These are phyloP conservation scores for Mastacembelus armatus DNA, from an alignment of 2,797 vertebrate genomes.

Conservation along the genomic window DNA sequence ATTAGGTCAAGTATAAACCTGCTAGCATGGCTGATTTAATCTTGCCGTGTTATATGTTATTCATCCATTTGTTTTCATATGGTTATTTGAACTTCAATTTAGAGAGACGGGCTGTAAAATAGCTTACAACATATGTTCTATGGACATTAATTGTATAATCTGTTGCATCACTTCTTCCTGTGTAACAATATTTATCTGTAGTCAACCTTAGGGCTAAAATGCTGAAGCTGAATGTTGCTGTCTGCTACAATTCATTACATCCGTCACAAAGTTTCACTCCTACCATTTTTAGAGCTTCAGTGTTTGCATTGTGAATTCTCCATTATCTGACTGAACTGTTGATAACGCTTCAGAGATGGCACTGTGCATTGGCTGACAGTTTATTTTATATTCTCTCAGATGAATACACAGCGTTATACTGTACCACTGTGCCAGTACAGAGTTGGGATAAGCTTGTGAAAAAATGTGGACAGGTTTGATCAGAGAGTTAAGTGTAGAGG, in stretches of 20 bases:
- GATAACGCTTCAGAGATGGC: conserved; percentile 19
- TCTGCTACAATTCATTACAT: background rate
- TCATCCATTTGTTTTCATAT: background rate
- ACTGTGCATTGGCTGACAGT: conserved; percentile 7
- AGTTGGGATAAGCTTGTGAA: conserved; percentile 47
- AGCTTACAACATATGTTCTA: background rate
- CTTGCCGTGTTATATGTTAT: background rate
- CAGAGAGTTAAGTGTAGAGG: conserved; percentile 58
- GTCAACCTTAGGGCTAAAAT: background rate
- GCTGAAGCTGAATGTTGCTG: background rate
- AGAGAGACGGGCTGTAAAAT: background rate
- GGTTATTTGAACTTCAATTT: background rate
- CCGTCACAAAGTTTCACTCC: background rate
- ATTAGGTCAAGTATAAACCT: no score
- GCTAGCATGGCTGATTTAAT: background rate
- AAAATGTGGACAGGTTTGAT: conserved; percentile 58
- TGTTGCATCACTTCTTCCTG: background rate
- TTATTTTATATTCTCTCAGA: conserved; percentile 49
- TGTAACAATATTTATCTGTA: background rate
- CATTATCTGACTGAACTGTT: conserved; percentile 16
- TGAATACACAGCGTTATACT: conserved; percentile 19
- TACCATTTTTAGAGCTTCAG: background rate
- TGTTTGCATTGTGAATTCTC: conserved; percentile 10
- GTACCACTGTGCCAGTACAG: conserved; percentile 3
- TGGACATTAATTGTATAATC: background rate